These are phyloP conservation scores for Cataglyphis albicans DNA, from an alignment of 2,888 invertebrate genomes.

Conservation along the genomic window DNA sequence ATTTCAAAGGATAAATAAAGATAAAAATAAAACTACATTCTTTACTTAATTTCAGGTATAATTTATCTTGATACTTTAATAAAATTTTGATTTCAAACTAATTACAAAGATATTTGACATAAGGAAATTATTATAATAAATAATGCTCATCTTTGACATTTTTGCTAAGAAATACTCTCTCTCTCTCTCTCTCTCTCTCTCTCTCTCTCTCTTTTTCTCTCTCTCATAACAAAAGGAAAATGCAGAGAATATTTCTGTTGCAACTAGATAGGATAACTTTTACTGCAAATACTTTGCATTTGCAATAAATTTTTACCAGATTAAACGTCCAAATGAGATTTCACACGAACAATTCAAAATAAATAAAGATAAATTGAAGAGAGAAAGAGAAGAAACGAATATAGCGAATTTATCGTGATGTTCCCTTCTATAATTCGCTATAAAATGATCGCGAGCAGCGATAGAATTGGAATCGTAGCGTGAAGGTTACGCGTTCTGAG, in stretches of 20 bases:
- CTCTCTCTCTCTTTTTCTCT: too few species aligned
- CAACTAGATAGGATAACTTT: neutral
- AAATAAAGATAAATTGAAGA: neutral
- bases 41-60: neutral
- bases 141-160: neutral
- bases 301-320: neutral
- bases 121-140: neutral
- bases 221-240: neutral
- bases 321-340: slow-evolving; percentile 23
- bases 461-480: slow-evolving; percentile 36
- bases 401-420: slow-evolving; percentile 17
- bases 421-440: slow-evolving; percentile 29
- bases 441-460: slow-evolving; percentile 20
- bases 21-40: neutral
- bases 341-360: neutral
- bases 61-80: neutral
- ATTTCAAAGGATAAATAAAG: neutral
- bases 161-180: neutral
- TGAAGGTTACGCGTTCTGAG: slow-evolving; percentile 47
- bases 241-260: neutral
- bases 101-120: neutral
- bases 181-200: too few species aligned
- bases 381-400: neutral
- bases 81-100: neutral
- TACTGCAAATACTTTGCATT: neutral